Percentiles rank a stretch among this genome's conserved stretches.
These are phyloP conservation scores for Tyria jacobaeae DNA, from an alignment of 2,888 invertebrate species.

Conservation along the genomic window DNA sequence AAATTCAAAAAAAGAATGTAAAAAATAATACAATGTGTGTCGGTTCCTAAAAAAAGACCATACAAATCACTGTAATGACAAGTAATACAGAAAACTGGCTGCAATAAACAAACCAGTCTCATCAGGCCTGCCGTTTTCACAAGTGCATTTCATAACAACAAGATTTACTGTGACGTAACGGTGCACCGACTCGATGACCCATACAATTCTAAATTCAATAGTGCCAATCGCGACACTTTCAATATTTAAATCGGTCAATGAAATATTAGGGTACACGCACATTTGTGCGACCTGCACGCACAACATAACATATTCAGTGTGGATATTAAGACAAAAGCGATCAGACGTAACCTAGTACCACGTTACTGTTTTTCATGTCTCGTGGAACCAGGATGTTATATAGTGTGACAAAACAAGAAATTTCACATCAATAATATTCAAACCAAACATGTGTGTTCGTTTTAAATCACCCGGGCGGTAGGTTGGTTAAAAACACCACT, in stretches of 20 bases:
- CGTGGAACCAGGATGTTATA: no score
- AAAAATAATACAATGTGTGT: neutral
- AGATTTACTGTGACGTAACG: conserved; percentile 56
- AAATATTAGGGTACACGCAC: conserved; percentile 30
- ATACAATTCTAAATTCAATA: conserved; percentile 60
- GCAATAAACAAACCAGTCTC: conserved; percentile 51
- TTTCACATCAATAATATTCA: neutral
- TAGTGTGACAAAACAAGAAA: no score
- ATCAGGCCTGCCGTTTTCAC: conserved; percentile 57
- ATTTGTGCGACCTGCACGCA: neutral
- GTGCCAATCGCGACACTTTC: conserved; percentile 67
- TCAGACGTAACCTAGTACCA: no score
- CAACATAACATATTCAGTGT: neutral
- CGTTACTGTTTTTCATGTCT: no score
- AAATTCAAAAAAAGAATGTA: neutral
- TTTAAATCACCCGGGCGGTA: no score
- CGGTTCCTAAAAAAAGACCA: neutral
- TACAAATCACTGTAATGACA: neutral
- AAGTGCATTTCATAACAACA: conserved; percentile 67
- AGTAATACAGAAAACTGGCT: neutral
- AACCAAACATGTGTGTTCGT: no score
- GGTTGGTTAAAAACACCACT: no score
- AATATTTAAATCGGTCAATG: conserved; percentile 63
- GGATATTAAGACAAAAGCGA: no score
- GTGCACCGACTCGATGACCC: conserved; percentile 56